A percentile compares a stretch with the other conserved stretches of the same genome.
phyloP scores from a whole-genome alignment of 2,888 invertebrate species.

The Cyaniris semiargus region DNA sequence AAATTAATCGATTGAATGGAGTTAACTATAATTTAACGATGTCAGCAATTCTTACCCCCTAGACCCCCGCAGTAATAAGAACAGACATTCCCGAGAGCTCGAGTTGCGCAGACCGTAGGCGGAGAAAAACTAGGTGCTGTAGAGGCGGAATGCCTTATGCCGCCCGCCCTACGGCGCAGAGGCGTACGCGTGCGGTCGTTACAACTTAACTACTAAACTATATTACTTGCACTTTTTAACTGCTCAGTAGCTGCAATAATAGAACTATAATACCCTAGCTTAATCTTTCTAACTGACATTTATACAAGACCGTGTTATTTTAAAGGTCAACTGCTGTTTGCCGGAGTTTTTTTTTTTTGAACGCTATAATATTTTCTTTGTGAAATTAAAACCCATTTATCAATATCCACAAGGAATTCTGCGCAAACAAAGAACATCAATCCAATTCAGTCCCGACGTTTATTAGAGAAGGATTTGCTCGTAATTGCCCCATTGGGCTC shows the following conservation, averaged over 20 bases:
- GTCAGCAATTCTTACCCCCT: neutral
- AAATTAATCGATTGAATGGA: neutral
- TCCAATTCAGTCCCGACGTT: constrained; percentile 6
- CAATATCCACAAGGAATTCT: constrained; percentile 3
- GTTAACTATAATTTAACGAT: neutral
- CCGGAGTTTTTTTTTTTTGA: neutral
- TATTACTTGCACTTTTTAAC: neutral
- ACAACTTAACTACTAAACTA: neutral
- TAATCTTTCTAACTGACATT: neutral
- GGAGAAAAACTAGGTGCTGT: neutral
- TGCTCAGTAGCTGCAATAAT: neutral
- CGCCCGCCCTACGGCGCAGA: neutral
- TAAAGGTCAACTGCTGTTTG: neutral
- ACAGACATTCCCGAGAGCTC: neutral
- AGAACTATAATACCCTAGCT: neutral
- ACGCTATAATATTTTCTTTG: no score
- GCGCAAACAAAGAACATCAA: neutral
- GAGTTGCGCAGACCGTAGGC: neutral
- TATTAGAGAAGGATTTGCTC: constrained; percentile 18
- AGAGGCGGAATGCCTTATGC: neutral
- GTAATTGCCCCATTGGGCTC: neutral
- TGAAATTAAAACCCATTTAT: neutral
- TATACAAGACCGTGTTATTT: neutral
- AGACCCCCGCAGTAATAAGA: neutral
- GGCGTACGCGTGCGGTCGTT: neutral